Evolutionary conservation across 2,888 invertebrate genomes (phyloP).

Genomic region (Plagiodera versicolora): DNA sequence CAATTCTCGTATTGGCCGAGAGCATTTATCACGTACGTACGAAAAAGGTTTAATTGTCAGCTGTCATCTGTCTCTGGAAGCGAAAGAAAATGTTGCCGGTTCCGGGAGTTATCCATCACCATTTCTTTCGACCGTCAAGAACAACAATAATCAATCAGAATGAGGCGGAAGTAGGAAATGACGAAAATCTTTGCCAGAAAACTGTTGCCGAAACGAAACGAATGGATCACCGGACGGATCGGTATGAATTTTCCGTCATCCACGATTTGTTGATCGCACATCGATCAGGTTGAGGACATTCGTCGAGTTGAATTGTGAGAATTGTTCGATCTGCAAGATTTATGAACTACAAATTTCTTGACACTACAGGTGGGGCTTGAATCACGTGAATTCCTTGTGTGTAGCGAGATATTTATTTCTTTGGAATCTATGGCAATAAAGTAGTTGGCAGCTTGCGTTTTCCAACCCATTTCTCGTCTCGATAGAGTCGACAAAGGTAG

Average conservation of each 20-base stretch:
- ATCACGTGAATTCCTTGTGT: too few relatives aligned
- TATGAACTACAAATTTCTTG: too few relatives aligned
- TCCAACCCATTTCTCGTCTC: neutral
- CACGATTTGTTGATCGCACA: too few relatives aligned
- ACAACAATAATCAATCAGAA: constrained; percentile 26
- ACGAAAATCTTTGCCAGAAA: neutral
- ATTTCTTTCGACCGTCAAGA: constrained; percentile 18
- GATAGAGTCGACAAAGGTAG: neutral
- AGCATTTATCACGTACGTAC: neutral
- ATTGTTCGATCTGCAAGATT: too few relatives aligned
- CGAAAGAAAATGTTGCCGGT: constrained; percentile 22
- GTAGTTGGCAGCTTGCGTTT: neutral
- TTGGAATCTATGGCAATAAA: neutral
- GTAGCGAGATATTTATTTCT: too few relatives aligned
- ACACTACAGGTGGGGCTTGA: too few relatives aligned
- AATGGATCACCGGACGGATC: neutral
- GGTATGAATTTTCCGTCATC: too few relatives aligned
- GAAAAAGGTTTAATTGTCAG: constrained; percentile 19
- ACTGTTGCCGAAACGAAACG: neutral
- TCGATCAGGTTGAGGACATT: too few relatives aligned
- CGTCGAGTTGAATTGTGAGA: too few relatives aligned
- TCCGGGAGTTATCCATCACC: constrained; percentile 24
- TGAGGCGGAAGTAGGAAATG: constrained; percentile 11
- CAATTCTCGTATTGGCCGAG: neutral
- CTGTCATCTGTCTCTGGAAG: constrained; percentile 17